Conservation (phyloP, 2,113 vertebrate species). For the Azemiops feae region DNA sequence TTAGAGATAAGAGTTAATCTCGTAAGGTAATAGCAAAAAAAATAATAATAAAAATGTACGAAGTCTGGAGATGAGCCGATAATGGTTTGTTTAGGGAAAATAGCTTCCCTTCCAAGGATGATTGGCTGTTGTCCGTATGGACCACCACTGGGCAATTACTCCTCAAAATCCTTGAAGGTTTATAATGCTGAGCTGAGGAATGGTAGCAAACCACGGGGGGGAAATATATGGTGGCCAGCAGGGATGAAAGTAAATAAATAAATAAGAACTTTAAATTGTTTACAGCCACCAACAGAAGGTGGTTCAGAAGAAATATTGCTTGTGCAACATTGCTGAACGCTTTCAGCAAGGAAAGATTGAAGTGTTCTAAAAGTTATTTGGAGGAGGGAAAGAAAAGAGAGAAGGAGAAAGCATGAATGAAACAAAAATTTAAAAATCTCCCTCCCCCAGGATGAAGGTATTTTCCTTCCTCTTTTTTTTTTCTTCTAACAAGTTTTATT, state of each 20-base stretch:
- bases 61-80: slow-evolving; percentile 64
- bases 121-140: slow-evolving; percentile 43
- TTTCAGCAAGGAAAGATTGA: slow-evolving; percentile 40
- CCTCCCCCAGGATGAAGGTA: not conserved
- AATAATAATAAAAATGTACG: slow-evolving; percentile 56
- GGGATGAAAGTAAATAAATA: slow-evolving; percentile 32
- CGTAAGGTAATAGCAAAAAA: slow-evolving; percentile 64
- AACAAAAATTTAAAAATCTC: not conserved
- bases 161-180: slow-evolving; percentile 55
- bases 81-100: slow-evolving; percentile 63
- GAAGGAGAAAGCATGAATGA: not conserved
- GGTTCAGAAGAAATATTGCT: not conserved
- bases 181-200: slow-evolving; percentile 26
- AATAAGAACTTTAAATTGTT: slow-evolving; percentile 46
- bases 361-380: slow-evolving; percentile 47
- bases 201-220: slow-evolving; percentile 20
- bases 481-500: no score
- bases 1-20: slow-evolving; percentile 68
- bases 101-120: slow-evolving; percentile 45
- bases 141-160: slow-evolving; percentile 43
- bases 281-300: slow-evolving; percentile 58
- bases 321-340: slow-evolving; percentile 57
- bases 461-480: no score
- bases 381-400: not conserved
- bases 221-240: slow-evolving; percentile 44